Evolutionary conservation across 1,140 invertebrate genomes (phyloP).

Genomic region (Drosophila micromelanica): DNA sequence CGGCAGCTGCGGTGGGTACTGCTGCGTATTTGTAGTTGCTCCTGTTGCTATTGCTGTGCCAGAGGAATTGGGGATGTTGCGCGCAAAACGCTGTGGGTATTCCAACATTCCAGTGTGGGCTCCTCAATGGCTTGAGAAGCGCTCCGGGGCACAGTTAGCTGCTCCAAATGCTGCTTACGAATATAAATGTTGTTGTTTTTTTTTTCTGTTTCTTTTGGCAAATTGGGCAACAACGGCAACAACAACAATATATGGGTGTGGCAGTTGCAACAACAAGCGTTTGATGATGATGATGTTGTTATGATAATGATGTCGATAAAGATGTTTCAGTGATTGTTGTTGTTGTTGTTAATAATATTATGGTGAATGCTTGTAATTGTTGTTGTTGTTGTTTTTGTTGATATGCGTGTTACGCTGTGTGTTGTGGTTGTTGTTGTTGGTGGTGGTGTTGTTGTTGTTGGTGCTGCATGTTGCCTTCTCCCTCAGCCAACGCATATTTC

Average conservation of each 20-base stretch:
- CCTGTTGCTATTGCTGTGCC: constrained; percentile 26
- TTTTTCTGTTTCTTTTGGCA: constrained; percentile 9
- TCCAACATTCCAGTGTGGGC: constrained; percentile 84
- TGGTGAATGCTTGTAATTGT: constrained; percentile 7
- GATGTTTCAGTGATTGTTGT: constrained; percentile 4
- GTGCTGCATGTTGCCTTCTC: constrained; percentile 31
- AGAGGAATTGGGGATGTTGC: constrained; percentile 84
- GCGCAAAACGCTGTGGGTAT: constrained; percentile 84
- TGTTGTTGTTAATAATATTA: constrained; percentile 3
- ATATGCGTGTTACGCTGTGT: constrained; percentile 20
- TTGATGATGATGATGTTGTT: not conserved
- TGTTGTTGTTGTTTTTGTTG: constrained; percentile 29
- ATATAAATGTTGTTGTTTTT: constrained; percentile 13
- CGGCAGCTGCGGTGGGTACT: constrained; percentile 73
- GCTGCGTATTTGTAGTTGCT: constrained; percentile 55
- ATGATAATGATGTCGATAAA: constrained; percentile 9
- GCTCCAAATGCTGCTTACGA: constrained; percentile 35
- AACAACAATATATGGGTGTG: constrained; percentile 18
- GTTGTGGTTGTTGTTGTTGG: constrained; percentile 13
- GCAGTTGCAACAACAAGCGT: constrained; percentile 9
- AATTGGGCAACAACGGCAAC: constrained; percentile 6
- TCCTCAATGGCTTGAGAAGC: constrained; percentile 55
- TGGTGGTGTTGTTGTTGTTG: constrained; percentile 18
- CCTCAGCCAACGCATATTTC: constrained; percentile 35
- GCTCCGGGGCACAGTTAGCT: constrained; percentile 2